A percentile compares a stretch with the other conserved stretches of the same genome.
phyloP scores from a whole-genome alignment of 2,888 invertebrate genomes.

The Cybosia mesomella region DNA sequence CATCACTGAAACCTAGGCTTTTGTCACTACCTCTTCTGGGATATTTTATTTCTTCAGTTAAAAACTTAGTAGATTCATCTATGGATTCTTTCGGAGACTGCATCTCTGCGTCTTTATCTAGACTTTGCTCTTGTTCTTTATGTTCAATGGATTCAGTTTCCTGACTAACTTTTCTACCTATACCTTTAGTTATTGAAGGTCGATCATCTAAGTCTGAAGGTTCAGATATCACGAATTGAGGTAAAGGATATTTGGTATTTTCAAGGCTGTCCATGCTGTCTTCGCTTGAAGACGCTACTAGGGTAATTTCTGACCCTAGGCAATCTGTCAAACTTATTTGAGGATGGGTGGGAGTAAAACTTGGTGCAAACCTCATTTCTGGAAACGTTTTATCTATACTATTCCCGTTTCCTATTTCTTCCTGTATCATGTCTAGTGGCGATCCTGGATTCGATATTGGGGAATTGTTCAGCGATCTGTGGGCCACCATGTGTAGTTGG shows the following conservation, averaged over 20 bases:
- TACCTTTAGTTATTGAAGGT: conserved; percentile 94
- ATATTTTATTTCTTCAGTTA: conserved; percentile 78
- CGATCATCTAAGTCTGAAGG: conserved; percentile 89
- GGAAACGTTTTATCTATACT: conserved; percentile 46
- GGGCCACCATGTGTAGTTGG: conserved; percentile 78
- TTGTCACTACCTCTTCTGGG: conserved; percentile 90
- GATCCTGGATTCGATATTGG: conserved; percentile 89
- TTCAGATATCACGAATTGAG: conserved; percentile 91
- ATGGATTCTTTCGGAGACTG: conserved; percentile 68
- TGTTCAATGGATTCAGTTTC: conserved; percentile 82
- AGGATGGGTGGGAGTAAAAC: conserved; percentile 86
- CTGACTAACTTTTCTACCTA: conserved; percentile 90
- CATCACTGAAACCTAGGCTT: conserved; percentile 90
- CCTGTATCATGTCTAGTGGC: conserved; percentile 92
- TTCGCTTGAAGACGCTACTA: conserved; percentile 92
- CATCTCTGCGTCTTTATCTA: conserved; percentile 73
- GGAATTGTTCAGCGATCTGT: conserved; percentile 87
- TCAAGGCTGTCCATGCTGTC: conserved; percentile 91
- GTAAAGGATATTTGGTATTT: conserved; percentile 83
- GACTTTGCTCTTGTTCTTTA: conserved; percentile 42
- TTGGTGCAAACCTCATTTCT: conserved; percentile 55
- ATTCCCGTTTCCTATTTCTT: conserved; percentile 86
- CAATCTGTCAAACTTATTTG: conserved; percentile 98
- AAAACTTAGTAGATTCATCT: conserved; percentile 65
- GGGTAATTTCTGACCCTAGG: conserved; percentile 93